These are phyloP conservation scores for Xiphias gladius DNA, from an alignment of 2,113 vertebrate species.

Conservation along the genomic window DNA sequence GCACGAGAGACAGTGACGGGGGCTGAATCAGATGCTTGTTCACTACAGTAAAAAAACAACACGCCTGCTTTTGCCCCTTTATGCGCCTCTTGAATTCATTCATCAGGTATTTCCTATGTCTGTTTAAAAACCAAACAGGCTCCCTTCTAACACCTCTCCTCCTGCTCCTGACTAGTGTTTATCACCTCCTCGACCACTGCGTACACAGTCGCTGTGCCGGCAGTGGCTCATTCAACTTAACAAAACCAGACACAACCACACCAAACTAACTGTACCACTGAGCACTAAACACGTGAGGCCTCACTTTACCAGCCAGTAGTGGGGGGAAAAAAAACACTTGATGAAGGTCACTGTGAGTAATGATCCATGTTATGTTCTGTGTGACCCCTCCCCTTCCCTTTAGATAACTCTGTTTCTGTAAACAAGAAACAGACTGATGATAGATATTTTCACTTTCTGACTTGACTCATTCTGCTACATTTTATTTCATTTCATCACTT, in stretches of 20 bases:
- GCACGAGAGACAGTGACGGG: not conserved
- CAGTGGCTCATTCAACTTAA: not conserved
- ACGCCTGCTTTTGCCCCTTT: constrained; percentile 9
- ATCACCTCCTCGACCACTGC: constrained; percentile 22
- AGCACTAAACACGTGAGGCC: constrained; percentile 2
- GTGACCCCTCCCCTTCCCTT: constrained; percentile 54
- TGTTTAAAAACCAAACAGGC: constrained; percentile 43
- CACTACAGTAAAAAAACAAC: constrained; percentile 10
- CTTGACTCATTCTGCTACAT: not conserved
- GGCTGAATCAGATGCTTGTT: constrained; percentile 45
- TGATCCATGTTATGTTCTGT: constrained; percentile 29
- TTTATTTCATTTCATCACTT: not conserved
- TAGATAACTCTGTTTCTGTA: constrained; percentile 41
- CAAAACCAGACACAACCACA: constrained; percentile 1
- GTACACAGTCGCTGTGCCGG: constrained; percentile 3
- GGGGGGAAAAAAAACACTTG: constrained; percentile 23
- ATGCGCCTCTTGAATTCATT: constrained; percentile 28
- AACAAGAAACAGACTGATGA: not conserved
- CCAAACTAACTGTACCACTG: not conserved
- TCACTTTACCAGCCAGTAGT: not conserved
- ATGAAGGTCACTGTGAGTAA: constrained; percentile 25
- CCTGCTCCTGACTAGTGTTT: constrained; percentile 46
- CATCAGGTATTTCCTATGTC: constrained; percentile 59
- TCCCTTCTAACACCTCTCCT: constrained; percentile 9
- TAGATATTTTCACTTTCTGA: not conserved